Evolutionary conservation across 64 coral and sea anemone genomes (phyloP).

Genomic region (Anthopleura sola): DNA sequence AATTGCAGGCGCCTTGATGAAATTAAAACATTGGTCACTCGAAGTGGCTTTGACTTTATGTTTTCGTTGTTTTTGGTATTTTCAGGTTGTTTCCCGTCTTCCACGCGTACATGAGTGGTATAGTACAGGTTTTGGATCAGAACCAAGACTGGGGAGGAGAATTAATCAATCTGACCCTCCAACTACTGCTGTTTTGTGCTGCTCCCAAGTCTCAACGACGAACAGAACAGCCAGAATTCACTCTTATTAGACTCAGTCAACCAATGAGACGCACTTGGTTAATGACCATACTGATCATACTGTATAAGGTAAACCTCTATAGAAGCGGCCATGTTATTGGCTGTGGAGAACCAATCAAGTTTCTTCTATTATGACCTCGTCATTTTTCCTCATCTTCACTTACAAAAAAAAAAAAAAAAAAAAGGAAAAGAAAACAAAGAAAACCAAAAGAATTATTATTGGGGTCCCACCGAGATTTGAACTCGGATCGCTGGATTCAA

Average conservation of each 20-base stretch:
- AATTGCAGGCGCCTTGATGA: no score
- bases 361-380: no score
- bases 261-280: slow-evolving; percentile 81
- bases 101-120: slow-evolving; percentile 90
- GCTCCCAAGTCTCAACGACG: slow-evolving; percentile 80
- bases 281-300: slow-evolving; percentile 75
- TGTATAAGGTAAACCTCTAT: slow-evolving; percentile 70
- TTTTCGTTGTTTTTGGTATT: neutral
- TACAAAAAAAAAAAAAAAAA: neutral
- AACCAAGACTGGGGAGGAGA: slow-evolving; percentile 95
- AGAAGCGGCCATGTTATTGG: neutral
- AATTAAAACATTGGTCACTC: no score
- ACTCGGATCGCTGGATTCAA: neutral
- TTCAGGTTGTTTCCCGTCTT: slow-evolving; percentile 90
- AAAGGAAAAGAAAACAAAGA: no score
- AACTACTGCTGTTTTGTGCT: slow-evolving; percentile 90
- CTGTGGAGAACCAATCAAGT: neutral
- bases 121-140: slow-evolving; percentile 91
- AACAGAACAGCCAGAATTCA: slow-evolving; percentile 77
- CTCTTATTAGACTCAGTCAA: slow-evolving; percentile 60
- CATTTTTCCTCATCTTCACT: no score
- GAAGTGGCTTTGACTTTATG: no score
- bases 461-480: slow-evolving; percentile 2
- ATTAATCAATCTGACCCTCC: slow-evolving; percentile 79
- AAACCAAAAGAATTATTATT: no score